Evolutionary conservation across 2,113 vertebrate species (phyloP), one percentile per base, ranked within the genome.

Genomic region (Mionectes macconnelli): DNA sequence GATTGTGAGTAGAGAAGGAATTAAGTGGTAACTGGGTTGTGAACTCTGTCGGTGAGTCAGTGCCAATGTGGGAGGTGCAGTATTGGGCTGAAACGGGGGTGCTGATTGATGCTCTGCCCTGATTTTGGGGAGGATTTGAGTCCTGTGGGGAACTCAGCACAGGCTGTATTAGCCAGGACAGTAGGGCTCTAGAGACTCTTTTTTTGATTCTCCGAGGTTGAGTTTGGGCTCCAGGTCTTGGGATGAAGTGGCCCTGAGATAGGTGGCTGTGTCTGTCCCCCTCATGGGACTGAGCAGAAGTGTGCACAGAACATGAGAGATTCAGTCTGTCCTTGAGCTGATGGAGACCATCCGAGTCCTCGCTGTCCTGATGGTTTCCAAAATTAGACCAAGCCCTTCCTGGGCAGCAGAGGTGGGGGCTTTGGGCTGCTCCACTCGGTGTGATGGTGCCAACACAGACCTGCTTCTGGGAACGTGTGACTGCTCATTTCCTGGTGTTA

Each of bases 101-200:
- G 83, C 72, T 80, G 63, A 12, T 39, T 12, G 40, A 7, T 28
- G 56, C 10, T 47, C 31, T 28, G 25, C 8, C 23, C 6, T 27
- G 28, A 12, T 28, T 28, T 16, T 37, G 18, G 24, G 19, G 35
- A 77, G 39, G 74, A 55, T 57, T 68, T 64, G 47, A 21, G 33
- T 59, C 49, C 75, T 64, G 0, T 0, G 4, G 57, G 14, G 25
- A 27, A 37, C 24, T 31, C 31, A 74, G 68, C 0, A 0, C 10
- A 44, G 22, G 23, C 40, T 42, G 21, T 52, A 16, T 56, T 17
- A 75, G 50, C 25, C 10, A 40, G 24, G 12, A n/a, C 27, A 52
- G 4, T 0, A 2, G 31, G 22, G 79, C 24, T 73, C 56, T 68
- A n/a, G 15, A 50, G 50, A 20, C 10, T 45, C 28, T 14, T 2